These are phyloP conservation scores for Xenopus borealis DNA, from an alignment of 2,113 vertebrate species.

Conservation along the genomic window DNA sequence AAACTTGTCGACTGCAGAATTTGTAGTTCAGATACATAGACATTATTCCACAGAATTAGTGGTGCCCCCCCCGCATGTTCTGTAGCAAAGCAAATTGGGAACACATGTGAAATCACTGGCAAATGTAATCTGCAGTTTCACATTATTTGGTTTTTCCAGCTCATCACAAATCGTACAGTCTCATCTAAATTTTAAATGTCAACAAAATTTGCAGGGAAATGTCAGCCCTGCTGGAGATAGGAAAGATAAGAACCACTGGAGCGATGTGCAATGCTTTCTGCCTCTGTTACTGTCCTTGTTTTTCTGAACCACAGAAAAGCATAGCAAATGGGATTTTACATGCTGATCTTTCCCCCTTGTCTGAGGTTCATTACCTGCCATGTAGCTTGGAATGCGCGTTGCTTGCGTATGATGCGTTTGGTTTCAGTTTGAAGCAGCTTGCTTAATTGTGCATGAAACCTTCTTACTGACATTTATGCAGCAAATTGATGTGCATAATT, in stretches of 20 bases:
- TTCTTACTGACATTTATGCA: slow-evolving; percentile 9
- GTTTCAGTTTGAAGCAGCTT: not conserved
- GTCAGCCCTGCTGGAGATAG: slow-evolving; percentile 2
- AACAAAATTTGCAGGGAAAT: slow-evolving; percentile 18
- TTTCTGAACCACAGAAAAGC: slow-evolving; percentile 2
- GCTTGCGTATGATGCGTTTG: not conserved
- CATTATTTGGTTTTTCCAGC: not conserved
- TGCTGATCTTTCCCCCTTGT: not conserved
- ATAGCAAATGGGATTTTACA: not conserved
- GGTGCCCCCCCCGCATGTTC: too few species aligned
- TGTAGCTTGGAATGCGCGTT: not conserved
- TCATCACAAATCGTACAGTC: not conserved
- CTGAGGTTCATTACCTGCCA: not conserved
- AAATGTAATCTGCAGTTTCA: not conserved
- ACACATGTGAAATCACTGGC: too few species aligned
- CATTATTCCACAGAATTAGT: too few species aligned
- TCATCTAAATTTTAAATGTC: slow-evolving; percentile 28
- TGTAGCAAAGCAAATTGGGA: too few species aligned
- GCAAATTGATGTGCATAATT: slow-evolving; percentile 18
- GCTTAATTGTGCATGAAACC: slow-evolving; percentile 20
- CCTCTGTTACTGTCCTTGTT: not conserved
- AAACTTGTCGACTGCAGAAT: too few species aligned
- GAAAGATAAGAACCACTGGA: not conserved
- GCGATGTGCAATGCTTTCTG: not conserved
- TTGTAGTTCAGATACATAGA: too few species aligned